These are phyloP conservation scores for Dicentrarchus labrax DNA, from an alignment of 2,113 vertebrate species.

Conservation along the genomic window DNA sequence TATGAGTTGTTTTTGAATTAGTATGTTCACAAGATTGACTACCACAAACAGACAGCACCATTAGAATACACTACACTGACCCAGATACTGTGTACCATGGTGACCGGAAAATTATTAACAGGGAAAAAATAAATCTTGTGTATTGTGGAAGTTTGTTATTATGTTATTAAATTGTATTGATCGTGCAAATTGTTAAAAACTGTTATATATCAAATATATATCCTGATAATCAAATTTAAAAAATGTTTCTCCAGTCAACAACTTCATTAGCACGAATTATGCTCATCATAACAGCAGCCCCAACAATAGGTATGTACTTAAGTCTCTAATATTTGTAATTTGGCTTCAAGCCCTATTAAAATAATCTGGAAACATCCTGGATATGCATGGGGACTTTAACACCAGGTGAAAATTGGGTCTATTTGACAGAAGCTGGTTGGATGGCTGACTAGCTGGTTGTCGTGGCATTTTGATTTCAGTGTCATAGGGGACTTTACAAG, in stretches of 20 bases:
- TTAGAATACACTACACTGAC: not conserved
- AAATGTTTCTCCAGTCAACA: not conserved
- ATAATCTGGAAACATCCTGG: not conserved
- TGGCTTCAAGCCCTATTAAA: not conserved
- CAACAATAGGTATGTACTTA: not conserved
- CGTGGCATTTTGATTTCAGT: slow-evolving; percentile 44
- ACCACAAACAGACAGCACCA: not conserved
- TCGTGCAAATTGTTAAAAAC: not conserved
- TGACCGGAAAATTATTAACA: not conserved
- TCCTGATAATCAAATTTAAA: not conserved
- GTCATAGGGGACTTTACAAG: slow-evolving; percentile 25
- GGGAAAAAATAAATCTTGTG: not conserved
- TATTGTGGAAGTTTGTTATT: not conserved
- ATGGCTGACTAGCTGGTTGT: slow-evolving; percentile 9
- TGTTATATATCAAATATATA: not conserved
- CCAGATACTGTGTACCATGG: not conserved
- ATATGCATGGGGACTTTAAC: not conserved
- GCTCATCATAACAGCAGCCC: not conserved
- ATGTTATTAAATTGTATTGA: not conserved
- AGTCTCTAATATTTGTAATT: not conserved
- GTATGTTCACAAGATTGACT: not conserved
- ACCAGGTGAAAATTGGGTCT: slow-evolving; percentile 22
- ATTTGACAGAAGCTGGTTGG: not conserved
- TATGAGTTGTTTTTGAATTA: not conserved
- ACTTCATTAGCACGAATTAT: not conserved